phyloP scores from a whole-genome alignment of 2,888 invertebrate genomes.

The Pachymerium ferrugineum region DNA sequence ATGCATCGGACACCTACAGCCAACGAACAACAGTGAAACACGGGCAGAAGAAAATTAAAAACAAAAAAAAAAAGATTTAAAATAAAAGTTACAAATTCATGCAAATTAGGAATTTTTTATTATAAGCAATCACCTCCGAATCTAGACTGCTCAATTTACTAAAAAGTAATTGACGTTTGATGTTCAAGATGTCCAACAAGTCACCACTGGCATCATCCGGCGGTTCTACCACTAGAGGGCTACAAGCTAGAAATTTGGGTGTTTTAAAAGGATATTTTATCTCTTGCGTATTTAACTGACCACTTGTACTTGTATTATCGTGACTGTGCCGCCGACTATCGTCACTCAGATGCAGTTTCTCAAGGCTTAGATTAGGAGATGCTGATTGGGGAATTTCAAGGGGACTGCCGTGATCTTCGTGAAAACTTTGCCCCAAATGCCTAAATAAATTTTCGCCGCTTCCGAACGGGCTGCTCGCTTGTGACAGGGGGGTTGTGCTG shows the following conservation, averaged over 20 bases:
- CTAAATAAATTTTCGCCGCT: slow-evolving; percentile 59
- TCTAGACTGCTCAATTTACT: slow-evolving; percentile 81
- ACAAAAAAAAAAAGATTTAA: slow-evolving; percentile 46
- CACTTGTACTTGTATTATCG: slow-evolving; percentile 25
- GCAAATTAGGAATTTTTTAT: neutral
- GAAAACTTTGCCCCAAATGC: slow-evolving; percentile 35
- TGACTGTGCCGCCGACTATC: slow-evolving; percentile 36
- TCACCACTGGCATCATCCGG: neutral
- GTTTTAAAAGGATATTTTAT: too few relatives aligned
- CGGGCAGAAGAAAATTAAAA: slow-evolving; percentile 39
- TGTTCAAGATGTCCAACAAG: slow-evolving; percentile 82
- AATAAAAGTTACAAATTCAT: neutral
- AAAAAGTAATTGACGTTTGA: slow-evolving; percentile 79
- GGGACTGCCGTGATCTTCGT: slow-evolving; percentile 38
- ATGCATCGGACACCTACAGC: slow-evolving; percentile 32
- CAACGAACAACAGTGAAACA: slow-evolving; percentile 1
- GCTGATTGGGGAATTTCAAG: slow-evolving; percentile 44
- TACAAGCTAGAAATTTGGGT: slow-evolving; percentile 8
- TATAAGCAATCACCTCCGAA: slow-evolving; percentile 67
- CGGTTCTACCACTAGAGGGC: neutral
- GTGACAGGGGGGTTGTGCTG: slow-evolving; percentile 50
- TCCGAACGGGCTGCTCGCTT: slow-evolving; percentile 59
- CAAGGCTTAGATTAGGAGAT: slow-evolving; percentile 46
- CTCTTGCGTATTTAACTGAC: too few relatives aligned
- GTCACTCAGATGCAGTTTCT: slow-evolving; percentile 51